Conservation (phyloP, 2,113 vertebrate species). For the Lepidothrix coronata region DNA sequence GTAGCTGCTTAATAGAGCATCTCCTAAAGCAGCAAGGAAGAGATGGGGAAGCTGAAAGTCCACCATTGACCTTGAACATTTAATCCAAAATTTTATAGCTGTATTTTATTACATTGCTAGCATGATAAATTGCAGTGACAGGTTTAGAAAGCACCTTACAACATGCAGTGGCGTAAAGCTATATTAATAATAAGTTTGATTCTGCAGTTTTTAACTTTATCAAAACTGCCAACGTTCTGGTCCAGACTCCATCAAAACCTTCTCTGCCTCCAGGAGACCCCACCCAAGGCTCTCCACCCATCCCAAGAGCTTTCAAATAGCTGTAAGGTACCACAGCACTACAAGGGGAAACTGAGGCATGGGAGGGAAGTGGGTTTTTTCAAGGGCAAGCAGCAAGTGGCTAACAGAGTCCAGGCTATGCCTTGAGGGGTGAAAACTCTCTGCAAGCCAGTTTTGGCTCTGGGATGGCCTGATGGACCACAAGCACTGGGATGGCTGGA, state of each 20-base stretch:
- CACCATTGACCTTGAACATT: conserved; percentile 65
- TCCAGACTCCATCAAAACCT: not conserved
- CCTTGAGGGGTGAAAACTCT: not conserved
- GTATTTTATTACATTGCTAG: conserved; percentile 58
- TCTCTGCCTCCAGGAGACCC: not conserved
- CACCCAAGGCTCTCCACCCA: not conserved
- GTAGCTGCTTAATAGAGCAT: conserved; percentile 24
- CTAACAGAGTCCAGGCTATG: not conserved
- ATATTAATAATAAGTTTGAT: conserved; percentile 61
- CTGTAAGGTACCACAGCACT: not conserved
- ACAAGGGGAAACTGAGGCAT: not conserved
- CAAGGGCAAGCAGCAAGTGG: not conserved
- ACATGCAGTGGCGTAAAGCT: conserved; percentile 23
- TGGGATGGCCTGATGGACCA: not conserved
- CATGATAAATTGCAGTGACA: conserved; percentile 66
- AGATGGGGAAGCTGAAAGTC: conserved; percentile 46
- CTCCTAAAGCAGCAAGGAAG: conserved; percentile 37
- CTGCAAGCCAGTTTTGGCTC: not conserved
- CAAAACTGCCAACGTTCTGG: not conserved
- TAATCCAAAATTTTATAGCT: conserved; percentile 65
- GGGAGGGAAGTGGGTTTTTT: not conserved
- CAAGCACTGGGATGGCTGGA: not conserved
- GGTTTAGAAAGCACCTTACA: conserved; percentile 66
- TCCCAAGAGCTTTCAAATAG: not conserved
- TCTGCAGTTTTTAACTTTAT: conserved; percentile 55